phyloP scores from a whole-genome alignment of 2,113 vertebrate species.

The Megalops atlanticus region DNA sequence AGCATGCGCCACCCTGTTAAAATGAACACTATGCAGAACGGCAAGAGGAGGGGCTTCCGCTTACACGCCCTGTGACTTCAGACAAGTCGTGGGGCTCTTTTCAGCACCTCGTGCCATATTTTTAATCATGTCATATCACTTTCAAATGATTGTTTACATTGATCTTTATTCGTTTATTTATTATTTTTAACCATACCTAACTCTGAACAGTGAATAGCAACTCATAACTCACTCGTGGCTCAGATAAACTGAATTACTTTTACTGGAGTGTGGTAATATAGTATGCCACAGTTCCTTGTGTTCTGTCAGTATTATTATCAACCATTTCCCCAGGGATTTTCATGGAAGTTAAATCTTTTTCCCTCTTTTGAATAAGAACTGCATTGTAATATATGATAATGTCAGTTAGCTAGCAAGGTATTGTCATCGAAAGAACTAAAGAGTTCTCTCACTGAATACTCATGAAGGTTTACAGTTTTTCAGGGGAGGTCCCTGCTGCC shows the following conservation, averaged over 20 bases:
- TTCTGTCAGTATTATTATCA: not conserved
- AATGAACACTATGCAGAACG: conserved; percentile 2
- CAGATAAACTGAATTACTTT: not conserved
- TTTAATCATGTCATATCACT: too few species aligned
- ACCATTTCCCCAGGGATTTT: not conserved
- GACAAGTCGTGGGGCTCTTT: too few species aligned
- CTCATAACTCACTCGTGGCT: too few species aligned
- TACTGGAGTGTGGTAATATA: not conserved
- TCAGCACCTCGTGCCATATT: not conserved
- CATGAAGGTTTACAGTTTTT: not conserved
- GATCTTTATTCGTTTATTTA: too few species aligned
- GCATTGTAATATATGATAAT: not conserved
- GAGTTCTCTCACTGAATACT: not conserved
- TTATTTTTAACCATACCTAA: too few species aligned
- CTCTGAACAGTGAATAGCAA: too few species aligned
- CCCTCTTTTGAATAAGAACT: not conserved
- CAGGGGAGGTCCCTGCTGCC: not conserved
- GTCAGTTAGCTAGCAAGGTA: not conserved
- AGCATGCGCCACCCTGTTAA: conserved; percentile 4
- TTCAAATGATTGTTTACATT: too few species aligned
- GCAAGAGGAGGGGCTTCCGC: not conserved
- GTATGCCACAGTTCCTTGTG: too few species aligned
- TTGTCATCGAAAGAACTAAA: not conserved
- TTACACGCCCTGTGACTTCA: too few species aligned
- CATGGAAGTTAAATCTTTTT: not conserved